A percentile compares a stretch with the other conserved stretches of the same genome.
These are phyloP conservation scores for Geotrupes spiniger DNA, from an alignment of 2,888 invertebrate genomes.

Conservation along the genomic window DNA sequence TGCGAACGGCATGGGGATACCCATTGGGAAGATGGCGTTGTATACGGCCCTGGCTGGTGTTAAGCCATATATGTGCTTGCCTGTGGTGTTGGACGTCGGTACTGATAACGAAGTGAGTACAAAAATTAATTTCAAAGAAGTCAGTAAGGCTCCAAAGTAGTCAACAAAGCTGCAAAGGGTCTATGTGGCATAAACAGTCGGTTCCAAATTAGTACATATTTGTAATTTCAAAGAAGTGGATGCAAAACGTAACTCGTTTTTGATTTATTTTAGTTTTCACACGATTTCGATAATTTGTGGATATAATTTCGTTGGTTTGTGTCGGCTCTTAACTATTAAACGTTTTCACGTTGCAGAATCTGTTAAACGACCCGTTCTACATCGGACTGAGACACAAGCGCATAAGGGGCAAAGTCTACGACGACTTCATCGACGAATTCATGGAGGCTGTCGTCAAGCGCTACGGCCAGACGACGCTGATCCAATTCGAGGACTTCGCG, in stretches of 20 bases:
- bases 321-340: no score
- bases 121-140: no score
- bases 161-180: no score
- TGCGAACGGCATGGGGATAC: slow-evolving; percentile 98
- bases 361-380: slow-evolving; percentile 91
- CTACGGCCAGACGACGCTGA: slow-evolving; percentile 81
- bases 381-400: slow-evolving; percentile 87
- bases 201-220: no score
- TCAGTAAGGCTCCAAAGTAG: no score
- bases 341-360: no score
- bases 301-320: no score
- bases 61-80: slow-evolving; percentile 91
- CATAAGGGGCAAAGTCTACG: slow-evolving; percentile 79
- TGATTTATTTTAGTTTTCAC: no score
- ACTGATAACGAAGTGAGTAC: slow-evolving; percentile 73
- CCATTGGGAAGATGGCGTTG: slow-evolving; percentile 93
- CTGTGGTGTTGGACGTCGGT: slow-evolving; percentile 91
- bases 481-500: slow-evolving; percentile 97
- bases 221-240: no score
- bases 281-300: no score
- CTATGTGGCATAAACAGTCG: no score
- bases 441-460: slow-evolving; percentile 86
- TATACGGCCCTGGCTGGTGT: slow-evolving; percentile 98
- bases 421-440: slow-evolving; percentile 94
- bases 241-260: no score